Conservation (phyloP, 2,113 vertebrate genomes). For the Cinclus mexicanus region DNA sequence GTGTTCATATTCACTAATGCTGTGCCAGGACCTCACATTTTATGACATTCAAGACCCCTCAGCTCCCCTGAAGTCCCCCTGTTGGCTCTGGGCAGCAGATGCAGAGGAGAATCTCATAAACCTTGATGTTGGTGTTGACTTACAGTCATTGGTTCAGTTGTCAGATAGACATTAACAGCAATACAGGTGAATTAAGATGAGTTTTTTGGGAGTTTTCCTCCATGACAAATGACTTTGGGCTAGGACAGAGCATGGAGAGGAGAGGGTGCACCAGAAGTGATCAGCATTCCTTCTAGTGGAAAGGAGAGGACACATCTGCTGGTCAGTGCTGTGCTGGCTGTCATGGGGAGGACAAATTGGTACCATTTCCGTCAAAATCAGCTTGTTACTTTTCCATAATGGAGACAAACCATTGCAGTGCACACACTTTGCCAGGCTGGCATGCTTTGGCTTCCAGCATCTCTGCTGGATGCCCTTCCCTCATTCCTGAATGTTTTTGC, state of each 20-base stretch:
- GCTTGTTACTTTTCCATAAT: neutral
- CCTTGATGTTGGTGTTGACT: neutral
- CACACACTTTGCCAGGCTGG: neutral
- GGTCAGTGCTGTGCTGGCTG: neutral
- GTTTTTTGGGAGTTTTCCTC: neutral
- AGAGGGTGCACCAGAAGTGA: neutral
- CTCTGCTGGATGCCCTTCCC: neutral
- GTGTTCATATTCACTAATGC: fast-evolving
- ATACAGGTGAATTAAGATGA: neutral
- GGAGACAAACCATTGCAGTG: neutral
- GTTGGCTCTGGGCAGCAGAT: neutral
- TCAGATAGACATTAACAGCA: neutral
- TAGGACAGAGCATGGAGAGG: neutral
- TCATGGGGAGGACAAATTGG: neutral
- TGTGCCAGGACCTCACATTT: fast-evolving
- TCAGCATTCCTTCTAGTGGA: neutral
- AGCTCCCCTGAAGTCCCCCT: neutral
- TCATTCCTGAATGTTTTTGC: neutral
- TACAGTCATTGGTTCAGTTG: neutral
- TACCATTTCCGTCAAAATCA: neutral
- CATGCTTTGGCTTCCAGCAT: neutral
- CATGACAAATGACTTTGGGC: neutral
- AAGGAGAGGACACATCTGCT: neutral
- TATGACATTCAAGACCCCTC: neutral
- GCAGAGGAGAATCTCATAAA: neutral